A percentile compares a stretch with the other conserved stretches of the same genome.
phyloP scores from a whole-genome alignment of 2,888 invertebrate species.

The Caenorhabditis drosophilae region DNA sequence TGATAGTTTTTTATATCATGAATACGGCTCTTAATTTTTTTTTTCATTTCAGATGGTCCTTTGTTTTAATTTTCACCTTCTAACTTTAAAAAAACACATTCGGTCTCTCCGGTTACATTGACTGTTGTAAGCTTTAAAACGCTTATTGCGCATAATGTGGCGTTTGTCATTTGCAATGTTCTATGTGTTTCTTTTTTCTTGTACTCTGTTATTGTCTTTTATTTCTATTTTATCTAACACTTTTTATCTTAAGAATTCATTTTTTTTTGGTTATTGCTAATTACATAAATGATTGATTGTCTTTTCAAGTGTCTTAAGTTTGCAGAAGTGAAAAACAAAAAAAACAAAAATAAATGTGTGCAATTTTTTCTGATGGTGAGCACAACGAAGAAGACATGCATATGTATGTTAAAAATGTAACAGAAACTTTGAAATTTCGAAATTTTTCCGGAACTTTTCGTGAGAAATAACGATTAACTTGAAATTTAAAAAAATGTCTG shows the following conservation, averaged over 20 bases:
- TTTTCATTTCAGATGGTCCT: not conserved
- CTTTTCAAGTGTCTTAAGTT: conserved; percentile 36
- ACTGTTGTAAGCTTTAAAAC: conserved; percentile 4
- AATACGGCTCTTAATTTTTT: not conserved
- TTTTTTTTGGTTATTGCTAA: conserved; percentile 17
- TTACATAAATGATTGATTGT: not conserved
- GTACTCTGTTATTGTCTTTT: not conserved
- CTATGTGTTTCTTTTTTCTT: not conserved
- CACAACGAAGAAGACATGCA: too few species aligned
- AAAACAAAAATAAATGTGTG: too few species aligned
- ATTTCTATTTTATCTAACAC: not conserved
- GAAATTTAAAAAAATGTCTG: too few species aligned
- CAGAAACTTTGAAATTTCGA: too few species aligned
- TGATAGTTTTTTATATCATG: not conserved
- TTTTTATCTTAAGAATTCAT: not conserved
- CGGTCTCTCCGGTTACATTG: conserved; percentile 1
- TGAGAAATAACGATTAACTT: too few species aligned
- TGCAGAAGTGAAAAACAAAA: too few species aligned
- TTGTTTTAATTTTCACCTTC: not conserved
- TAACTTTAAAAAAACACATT: not conserved
- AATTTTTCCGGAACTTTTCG: too few species aligned
- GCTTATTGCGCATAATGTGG: conserved; percentile 1
- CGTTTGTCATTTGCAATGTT: not conserved
- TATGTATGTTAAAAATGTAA: too few species aligned
- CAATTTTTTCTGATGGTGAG: too few species aligned